These are phyloP conservation scores for Vicugna pacos DNA, from an alignment of 2,113 vertebrate genomes.

Conservation along the genomic window DNA sequence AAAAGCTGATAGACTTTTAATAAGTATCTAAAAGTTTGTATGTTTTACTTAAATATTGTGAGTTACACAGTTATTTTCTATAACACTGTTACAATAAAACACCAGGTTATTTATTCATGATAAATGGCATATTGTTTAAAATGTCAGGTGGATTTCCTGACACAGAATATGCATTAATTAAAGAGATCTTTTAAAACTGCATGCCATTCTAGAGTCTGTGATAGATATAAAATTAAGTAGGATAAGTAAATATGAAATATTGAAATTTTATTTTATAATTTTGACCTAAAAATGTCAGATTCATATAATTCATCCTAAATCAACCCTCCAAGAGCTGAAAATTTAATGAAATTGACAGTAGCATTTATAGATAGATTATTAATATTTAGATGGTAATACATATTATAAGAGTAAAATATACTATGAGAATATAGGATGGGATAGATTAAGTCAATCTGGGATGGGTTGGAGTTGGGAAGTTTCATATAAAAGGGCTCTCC, in stretches of 20 bases:
- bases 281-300: neutral
- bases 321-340: neutral
- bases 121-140: neutral
- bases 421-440: neutral
- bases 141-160: neutral
- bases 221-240: neutral
- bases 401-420: neutral
- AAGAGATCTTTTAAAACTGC: neutral
- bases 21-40: neutral
- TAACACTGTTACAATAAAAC: neutral
- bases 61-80: neutral
- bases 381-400: neutral
- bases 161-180: neutral
- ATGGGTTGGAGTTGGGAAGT: neutral
- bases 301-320: neutral
- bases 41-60: neutral
- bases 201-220: neutral
- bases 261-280: slow-evolving; percentile 11
- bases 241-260: neutral
- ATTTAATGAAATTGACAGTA: neutral
- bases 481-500: neutral
- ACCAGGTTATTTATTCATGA: neutral
- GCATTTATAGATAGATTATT: neutral
- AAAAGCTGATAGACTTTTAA: neutral
- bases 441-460: neutral